Base-by-base conservation (phyloP, 2,888 invertebrate genomes). In the Drosophila cognata region DNA sequence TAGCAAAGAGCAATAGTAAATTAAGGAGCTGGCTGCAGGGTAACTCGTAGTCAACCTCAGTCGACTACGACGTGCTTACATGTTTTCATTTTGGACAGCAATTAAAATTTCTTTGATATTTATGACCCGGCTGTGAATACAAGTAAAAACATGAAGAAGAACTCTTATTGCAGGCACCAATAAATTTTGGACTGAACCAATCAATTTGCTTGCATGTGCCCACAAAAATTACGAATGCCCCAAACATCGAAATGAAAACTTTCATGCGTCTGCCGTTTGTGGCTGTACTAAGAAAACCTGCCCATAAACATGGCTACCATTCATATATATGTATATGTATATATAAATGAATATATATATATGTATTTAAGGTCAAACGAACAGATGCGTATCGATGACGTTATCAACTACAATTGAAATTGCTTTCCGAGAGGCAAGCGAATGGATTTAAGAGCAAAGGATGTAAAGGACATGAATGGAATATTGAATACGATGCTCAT, bases 351-450 rank as follows among this genome's bases (percentile, higher is more conserved):
- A 36, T 38, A 43, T 21, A 13, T 4, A 7, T 13, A 3, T 46
- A 13, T 46, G 4, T 18, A 51, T 29, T 8, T 21, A 53, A 21
- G 16, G 10, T n/a, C 25, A 59, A 58, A 10, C 33, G 36, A 35
- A 65, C 28, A 56, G 43, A 73, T 74, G 65, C 64, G 50, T 72
- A 57, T 87, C 81, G 68, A 82, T 76, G 71, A 73, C 66, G 81
- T 73, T 88, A 85, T 80, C 73, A 70, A 55, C 71, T 62, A 68
- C 73, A 69, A 74, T 72, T 74, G 65, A 71, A 74, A 86, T 81
- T 74, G 68, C 55, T 69, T 74, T 74, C 63, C 57, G 62, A 43
- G 38, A 36, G 57, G 56, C 25, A 66, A 57, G 61, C 55, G 35
- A 66, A 48, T 43, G 46, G 53, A 64, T 69, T 48, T 41, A 48